Base-by-base conservation (phyloP, 2,113 vertebrate species). In the Lethenteron reissneri region DNA sequence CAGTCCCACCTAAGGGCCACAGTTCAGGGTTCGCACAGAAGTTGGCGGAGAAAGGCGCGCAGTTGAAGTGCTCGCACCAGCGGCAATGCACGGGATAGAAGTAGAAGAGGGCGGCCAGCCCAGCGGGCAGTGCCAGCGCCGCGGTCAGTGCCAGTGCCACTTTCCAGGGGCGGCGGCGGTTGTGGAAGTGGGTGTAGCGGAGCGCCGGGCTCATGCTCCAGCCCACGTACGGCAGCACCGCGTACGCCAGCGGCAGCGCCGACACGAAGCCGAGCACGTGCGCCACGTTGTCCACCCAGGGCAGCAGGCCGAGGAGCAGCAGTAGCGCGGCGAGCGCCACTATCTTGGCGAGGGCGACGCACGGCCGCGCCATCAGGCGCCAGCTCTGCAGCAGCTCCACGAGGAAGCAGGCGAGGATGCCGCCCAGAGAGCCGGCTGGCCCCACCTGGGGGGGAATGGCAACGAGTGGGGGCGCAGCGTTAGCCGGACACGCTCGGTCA, bases 271-370 rank as follows among this genome's bases (percentile, higher is more conserved):
- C 94, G 0, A 97, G 95, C 71, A 97, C 91, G 80, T 97, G 94
- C 12, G 94, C 94, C 0, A 96, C 91, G 80, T 97, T 97, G 79
- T 97, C 92, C 1, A 97, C 90, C 94, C 94, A 97, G 0, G 94
- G 94, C 77, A 97, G 79, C 58, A 97, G 84, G 58, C 94, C 94
- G 0, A 90, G 95, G 70, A 86, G 0, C 70, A 97, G 95, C 58
- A 97, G 88, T 80, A 95, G 91, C 70, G 94, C 81, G 41, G 92
- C 81, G 0, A 95, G 81, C 74, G 81, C 82, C 0, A 82, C 75
- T 56, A 97, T 85, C 79, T 97, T 94, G 70, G 85, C 77, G 77
- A 96, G 90, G 69, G 94, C 92, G 76, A 88, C 92, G 87, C 89
- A 87, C 0, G 94, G 94, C 11, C 86, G 88, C 80, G 89, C 86